Evolutionary conservation across 2,797 vertebrate genomes (phyloP).

Genomic region (Pygocentrus nattereri): DNA sequence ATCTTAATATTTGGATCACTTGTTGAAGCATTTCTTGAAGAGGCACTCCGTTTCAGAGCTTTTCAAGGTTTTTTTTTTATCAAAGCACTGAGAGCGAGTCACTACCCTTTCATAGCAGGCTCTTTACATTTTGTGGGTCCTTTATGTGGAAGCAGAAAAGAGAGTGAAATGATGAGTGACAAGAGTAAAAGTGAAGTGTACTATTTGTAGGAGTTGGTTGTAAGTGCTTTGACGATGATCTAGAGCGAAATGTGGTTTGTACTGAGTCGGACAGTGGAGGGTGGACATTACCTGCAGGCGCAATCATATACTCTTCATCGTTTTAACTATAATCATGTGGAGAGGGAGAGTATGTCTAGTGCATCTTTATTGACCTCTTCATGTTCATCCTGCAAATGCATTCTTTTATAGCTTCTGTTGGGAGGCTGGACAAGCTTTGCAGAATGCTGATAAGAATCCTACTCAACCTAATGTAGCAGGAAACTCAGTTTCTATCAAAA

Average conservation of each 20-base stretch:
- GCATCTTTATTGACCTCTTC: background rate
- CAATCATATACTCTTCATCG: background rate
- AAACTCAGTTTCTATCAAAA: too few species aligned
- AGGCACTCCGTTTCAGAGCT: constrained; percentile 1
- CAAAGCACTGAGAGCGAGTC: background rate
- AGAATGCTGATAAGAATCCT: too few species aligned
- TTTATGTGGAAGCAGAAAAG: background rate
- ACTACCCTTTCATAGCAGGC: background rate
- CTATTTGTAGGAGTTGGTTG: background rate
- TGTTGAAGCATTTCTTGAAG: constrained; percentile 9
- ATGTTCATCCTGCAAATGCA: too few species aligned
- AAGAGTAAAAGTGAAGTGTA: background rate
- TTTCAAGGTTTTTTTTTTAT: background rate
- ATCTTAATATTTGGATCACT: constrained; percentile 19
- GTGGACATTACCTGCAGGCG: background rate
- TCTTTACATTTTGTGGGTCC: constrained; percentile 5
- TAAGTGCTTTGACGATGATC: background rate
- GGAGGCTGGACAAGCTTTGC: background rate
- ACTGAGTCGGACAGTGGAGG: background rate
- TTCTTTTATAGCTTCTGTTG: background rate
- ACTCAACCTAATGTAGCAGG: too few species aligned
- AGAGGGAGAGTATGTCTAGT: background rate
- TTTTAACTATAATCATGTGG: background rate
- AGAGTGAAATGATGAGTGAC: background rate
- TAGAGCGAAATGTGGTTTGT: constrained; percentile 3